Conservation (phyloP, 2,888 invertebrate species). For the Amphipyra tragopoginis region DNA sequence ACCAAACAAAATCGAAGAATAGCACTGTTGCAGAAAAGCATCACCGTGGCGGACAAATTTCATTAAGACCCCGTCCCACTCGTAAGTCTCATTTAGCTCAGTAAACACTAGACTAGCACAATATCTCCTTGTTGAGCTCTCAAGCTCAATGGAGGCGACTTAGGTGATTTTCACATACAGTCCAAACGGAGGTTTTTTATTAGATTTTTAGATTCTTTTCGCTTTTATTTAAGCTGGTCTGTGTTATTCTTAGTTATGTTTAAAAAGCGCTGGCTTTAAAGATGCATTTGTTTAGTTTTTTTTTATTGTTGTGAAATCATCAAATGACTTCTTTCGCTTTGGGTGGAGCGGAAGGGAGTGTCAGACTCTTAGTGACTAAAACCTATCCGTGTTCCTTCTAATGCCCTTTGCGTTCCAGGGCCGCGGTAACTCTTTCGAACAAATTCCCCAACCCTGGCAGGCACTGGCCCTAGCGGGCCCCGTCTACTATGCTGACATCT, state of each 20-base stretch:
- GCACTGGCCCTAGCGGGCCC: too few species aligned
- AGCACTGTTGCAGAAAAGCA: conserved; percentile 10
- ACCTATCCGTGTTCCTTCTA: too few species aligned
- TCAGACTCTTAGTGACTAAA: too few species aligned
- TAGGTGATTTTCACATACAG: conserved; percentile 5
- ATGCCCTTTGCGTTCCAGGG: too few species aligned
- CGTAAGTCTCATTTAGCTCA: conserved; percentile 53
- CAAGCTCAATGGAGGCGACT: conserved; percentile 23
- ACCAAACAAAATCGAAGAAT: conserved; percentile 13
- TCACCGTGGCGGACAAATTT: conserved; percentile 25
- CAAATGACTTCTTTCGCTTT: too few species aligned
- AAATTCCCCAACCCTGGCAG: too few species aligned
- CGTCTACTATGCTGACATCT: too few species aligned
- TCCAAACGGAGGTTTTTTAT: conserved; percentile 4
- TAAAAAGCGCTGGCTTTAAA: too few species aligned
- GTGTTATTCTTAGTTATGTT: not conserved
- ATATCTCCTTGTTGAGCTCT: conserved; percentile 50
- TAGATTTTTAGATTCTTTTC: conserved; percentile 6
- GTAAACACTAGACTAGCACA: conserved; percentile 49
- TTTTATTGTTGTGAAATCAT: too few species aligned
- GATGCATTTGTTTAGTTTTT: too few species aligned
- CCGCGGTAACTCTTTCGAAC: too few species aligned
- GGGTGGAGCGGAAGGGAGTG: too few species aligned
- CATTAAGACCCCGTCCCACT: conserved; percentile 39
- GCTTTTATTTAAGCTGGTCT: not conserved